A percentile compares a stretch with the other conserved stretches of the same genome.
Conservation (phyloP, 1,140 invertebrate genomes). For the Thaumatotibia leucotreta region DNA sequence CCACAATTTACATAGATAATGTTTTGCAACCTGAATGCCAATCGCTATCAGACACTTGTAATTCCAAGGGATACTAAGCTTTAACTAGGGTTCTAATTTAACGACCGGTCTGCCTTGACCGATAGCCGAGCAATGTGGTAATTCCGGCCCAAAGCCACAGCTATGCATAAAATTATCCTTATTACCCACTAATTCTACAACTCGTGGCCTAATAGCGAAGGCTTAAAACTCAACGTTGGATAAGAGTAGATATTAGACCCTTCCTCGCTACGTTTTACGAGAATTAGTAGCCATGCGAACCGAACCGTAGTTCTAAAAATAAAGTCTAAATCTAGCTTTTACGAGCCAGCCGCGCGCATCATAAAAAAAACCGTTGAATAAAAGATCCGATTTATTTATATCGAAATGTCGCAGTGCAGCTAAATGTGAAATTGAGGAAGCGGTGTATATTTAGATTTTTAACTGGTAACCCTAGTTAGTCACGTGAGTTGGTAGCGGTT, state of each 20-base stretch:
- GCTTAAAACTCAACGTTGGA: not conserved
- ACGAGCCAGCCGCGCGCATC: not conserved
- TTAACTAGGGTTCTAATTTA: not conserved
- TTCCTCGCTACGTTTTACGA: not conserved
- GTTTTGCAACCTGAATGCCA: not conserved
- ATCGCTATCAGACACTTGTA: not conserved
- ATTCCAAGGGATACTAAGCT: not conserved
- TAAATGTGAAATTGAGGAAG: not conserved
- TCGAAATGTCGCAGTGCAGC: constrained; percentile 4
- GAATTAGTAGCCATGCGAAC: not conserved
- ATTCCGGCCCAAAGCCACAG: not conserved
- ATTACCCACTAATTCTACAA: not conserved
- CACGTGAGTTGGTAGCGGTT: constrained; percentile 47
- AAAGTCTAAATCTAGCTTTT: constrained; percentile 7
- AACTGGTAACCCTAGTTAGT: not conserved
- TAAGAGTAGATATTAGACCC: not conserved
- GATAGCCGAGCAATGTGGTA: constrained; percentile 1
- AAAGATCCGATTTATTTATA: constrained; percentile 11
- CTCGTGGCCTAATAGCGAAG: not conserved
- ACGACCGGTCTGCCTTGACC: constrained; percentile 16
- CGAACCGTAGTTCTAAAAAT: not conserved
- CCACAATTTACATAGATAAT: not conserved
- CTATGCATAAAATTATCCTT: constrained; percentile 14
- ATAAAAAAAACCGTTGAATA: constrained; percentile 8
- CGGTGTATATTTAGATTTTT: not conserved